Conservation (phyloP, 2,797 vertebrate genomes). For the Dendrocincla tyrannina region DNA sequence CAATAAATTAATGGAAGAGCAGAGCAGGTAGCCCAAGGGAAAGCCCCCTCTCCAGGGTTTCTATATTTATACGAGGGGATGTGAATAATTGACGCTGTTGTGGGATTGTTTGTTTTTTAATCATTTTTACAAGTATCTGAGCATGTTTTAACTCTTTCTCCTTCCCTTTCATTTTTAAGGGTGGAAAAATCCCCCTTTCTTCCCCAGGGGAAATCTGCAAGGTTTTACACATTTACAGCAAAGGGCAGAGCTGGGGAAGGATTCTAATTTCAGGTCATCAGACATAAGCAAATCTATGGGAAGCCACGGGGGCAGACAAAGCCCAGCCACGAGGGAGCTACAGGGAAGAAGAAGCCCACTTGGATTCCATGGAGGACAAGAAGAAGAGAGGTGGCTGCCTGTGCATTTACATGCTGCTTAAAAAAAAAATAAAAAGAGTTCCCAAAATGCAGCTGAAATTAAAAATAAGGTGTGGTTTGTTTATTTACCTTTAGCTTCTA, state of each 20-base stretch:
- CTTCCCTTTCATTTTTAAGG: conserved; percentile 33
- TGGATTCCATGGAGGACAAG: not conserved
- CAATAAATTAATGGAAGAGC: not conserved
- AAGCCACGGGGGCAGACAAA: not conserved
- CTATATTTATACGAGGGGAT: conserved; percentile 38
- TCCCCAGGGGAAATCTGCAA: conserved; percentile 19
- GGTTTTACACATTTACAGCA: conserved; percentile 23
- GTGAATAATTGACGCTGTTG: not conserved
- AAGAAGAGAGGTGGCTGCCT: not conserved
- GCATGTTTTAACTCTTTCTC: not conserved
- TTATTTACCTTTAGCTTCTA: conserved; percentile 2
- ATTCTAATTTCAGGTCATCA: conserved; percentile 61
- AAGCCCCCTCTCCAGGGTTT: not conserved
- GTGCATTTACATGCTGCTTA: not conserved
- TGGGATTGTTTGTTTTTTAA: conserved; percentile 1
- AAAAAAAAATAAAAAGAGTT: not conserved
- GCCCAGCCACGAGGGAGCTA: not conserved
- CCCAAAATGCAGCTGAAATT: not conserved
- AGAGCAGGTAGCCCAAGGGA: not conserved
- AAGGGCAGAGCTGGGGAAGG: conserved; percentile 29
- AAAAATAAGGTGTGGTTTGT: not conserved
- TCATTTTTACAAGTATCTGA: conserved; percentile 12
- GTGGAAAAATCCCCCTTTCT: conserved; percentile 50
- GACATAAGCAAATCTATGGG: conserved; percentile 42
- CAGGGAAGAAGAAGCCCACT: not conserved